Evolutionary conservation across 1,140 invertebrate genomes (phyloP).

Genomic region (Carcinoscorpius rotundicauda): DNA sequence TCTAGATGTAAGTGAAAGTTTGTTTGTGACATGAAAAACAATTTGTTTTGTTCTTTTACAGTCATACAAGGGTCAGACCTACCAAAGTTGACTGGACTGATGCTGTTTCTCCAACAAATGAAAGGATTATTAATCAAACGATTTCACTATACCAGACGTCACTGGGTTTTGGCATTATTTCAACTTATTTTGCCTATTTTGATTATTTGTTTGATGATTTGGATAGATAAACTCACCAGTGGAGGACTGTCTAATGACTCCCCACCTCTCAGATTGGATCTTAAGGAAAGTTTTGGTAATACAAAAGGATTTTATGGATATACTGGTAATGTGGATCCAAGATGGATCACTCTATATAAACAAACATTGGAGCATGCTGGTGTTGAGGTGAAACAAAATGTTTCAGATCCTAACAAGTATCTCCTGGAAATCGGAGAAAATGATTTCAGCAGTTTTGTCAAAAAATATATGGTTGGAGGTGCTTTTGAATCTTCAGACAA

Average conservation of each 20-base stretch:
- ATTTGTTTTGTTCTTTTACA: no score
- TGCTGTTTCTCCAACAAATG: slow-evolving; percentile 11
- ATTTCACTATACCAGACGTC: slow-evolving; percentile 22
- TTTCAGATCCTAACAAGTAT: slow-evolving; percentile 8
- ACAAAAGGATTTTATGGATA: slow-evolving; percentile 14
- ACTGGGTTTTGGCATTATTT: slow-evolving; percentile 17
- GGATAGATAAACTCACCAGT: neutral
- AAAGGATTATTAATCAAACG: slow-evolving; percentile 21
- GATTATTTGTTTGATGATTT: slow-evolving; percentile 12
- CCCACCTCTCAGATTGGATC: slow-evolving; percentile 12
- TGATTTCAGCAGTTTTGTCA: slow-evolving; percentile 7
- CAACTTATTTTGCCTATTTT: slow-evolving; percentile 20
- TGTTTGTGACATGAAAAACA: no score
- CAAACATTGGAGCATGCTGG: slow-evolving; percentile 1
- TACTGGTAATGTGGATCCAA: neutral
- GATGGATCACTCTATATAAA: slow-evolving; percentile 1
- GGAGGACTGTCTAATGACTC: neutral
- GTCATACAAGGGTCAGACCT: no score
- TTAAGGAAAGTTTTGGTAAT: slow-evolving; percentile 12
- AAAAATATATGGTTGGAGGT: slow-evolving; percentile 11
- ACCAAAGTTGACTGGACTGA: neutral
- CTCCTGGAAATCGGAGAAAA: slow-evolving; percentile 8
- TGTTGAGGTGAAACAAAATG: neutral
- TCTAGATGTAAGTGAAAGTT: no score
- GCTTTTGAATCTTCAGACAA: neutral